Evolutionary conservation across 2,888 invertebrate genomes (phyloP), one percentile per base, ranked within the genome.

Genomic region (Acleris holmiana): DNA sequence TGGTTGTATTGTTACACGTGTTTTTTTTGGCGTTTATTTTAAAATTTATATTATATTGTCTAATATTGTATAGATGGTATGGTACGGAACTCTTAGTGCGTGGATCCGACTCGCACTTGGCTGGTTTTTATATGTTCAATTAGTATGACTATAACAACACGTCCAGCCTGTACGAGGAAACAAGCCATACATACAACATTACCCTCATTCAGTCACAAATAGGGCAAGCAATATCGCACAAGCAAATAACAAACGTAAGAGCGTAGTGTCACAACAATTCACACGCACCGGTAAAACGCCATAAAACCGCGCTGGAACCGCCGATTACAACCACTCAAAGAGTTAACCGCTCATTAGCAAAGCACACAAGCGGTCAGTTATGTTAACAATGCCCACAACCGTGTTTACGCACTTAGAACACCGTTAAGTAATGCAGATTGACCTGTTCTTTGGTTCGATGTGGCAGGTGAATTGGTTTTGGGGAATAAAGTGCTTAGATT

Each of bases 331-430:
- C 23, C 68, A 64, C 63, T 66, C 68, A 59, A 59, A 29, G 46
- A 25, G 41, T 69, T 76, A 66, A 66, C 66, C 57, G 61, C 63
- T 68, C 79, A 78, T 78, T 78, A 78, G 75, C 68, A 46, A 60
- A 55, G 55, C 70, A 61, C 46, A 68, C 67, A 75, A 3, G 63
- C 69, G 63, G 18, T 72, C 71, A 63, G 73, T 48, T 70, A 74
- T 68, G 75, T 67, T 73, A 73, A 76, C 75, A 76, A 69, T 69
- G 55, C 59, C 49, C 69, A 35, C 54, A 65, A 68, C 25, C 48
- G 53, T 74, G 70, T 76, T 73, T 76, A 68, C 69, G 68, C 69
- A 73, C 73, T 74, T 73, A 68, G 62, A 53, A 67, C 6, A 50
- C 76, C 77, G 76, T 76, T 76, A 73, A 61, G 63, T n/a, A 66